Percentiles rank a stretch among this genome's conserved stretches.
These are phyloP conservation scores for Brachyptera putata DNA, from an alignment of 2,888 invertebrate species.

Conservation along the genomic window DNA sequence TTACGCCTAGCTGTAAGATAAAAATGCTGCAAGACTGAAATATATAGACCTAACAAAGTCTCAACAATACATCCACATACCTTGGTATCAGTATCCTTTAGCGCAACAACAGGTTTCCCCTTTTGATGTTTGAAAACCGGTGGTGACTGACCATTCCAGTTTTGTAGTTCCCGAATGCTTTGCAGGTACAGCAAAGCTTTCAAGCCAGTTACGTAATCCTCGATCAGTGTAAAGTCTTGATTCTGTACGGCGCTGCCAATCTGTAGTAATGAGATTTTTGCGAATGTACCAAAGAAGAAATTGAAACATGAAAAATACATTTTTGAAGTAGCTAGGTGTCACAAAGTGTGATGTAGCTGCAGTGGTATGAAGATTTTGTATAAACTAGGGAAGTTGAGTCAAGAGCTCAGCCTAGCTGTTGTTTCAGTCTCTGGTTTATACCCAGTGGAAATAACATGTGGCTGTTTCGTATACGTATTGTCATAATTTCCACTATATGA, in stretches of 20 bases:
- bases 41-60: too few species aligned
- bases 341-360: too few species aligned
- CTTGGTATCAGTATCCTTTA: slow-evolving; percentile 63
- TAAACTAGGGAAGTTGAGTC: too few species aligned
- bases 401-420: too few species aligned
- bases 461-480: too few species aligned
- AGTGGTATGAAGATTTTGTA: not conserved
- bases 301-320: not conserved
- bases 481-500: too few species aligned
- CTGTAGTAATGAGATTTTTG: too few species aligned
- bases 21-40: too few species aligned
- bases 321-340: too few species aligned
- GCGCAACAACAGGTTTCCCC: slow-evolving; percentile 76
- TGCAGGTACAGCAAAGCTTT: slow-evolving; percentile 81
- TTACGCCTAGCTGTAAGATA: too few species aligned
- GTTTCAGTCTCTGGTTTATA: too few species aligned
- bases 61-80: slow-evolving; percentile 45
- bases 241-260: slow-evolving; percentile 96
- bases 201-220: slow-evolving; percentile 89
- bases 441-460: too few species aligned
- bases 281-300: not conserved
- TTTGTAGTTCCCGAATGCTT: slow-evolving; percentile 56
- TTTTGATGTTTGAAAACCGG: slow-evolving; percentile 86
- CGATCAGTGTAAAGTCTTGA: slow-evolving; percentile 95
- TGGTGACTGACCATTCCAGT: slow-evolving; percentile 95